Evolutionary conservation across 2,888 invertebrate species (phyloP).

Genomic region (Protonemura montana): DNA sequence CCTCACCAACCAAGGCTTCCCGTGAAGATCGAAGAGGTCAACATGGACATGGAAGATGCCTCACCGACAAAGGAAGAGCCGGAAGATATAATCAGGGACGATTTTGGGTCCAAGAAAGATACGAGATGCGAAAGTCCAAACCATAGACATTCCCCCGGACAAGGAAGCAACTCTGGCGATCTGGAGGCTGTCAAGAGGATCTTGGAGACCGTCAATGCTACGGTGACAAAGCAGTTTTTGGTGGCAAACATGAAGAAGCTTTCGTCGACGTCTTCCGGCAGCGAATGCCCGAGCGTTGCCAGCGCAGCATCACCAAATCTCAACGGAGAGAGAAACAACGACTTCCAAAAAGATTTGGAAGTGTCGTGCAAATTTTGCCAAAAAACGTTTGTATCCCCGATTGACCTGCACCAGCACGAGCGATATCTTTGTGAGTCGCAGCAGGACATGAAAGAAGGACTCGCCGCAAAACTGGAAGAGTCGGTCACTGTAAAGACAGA

Average conservation of each 20-base stretch:
- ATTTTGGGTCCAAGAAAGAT: slow-evolving; percentile 32
- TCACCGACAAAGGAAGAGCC: slow-evolving; percentile 55
- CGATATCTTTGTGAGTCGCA: slow-evolving; percentile 58
- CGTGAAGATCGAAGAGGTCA: slow-evolving; percentile 57
- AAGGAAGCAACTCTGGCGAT: slow-evolving; percentile 58
- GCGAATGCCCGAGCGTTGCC: slow-evolving; percentile 48
- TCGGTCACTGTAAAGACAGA: slow-evolving; percentile 63
- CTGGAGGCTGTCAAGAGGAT: slow-evolving; percentile 74
- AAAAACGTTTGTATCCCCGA: slow-evolving; percentile 65
- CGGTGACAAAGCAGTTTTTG: slow-evolving; percentile 77
- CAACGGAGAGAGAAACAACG: slow-evolving; percentile 22
- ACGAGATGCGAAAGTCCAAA: slow-evolving; percentile 29
- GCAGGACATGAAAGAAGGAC: slow-evolving; percentile 70
- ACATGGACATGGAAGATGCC: slow-evolving; percentile 62
- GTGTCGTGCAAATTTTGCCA: slow-evolving; percentile 68
- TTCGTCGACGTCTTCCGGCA: slow-evolving; percentile 63
- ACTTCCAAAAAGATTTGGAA: slow-evolving; percentile 50
- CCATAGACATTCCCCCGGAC: slow-evolving; percentile 55
- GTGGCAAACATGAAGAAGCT: slow-evolving; percentile 74
- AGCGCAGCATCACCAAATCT: slow-evolving; percentile 46
- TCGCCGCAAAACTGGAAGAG: slow-evolving; percentile 79
- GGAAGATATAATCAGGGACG: slow-evolving; percentile 7
- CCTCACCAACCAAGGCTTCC: slow-evolving; percentile 39
- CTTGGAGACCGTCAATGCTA: slow-evolving; percentile 76
- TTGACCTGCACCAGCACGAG: slow-evolving; percentile 75